These are phyloP conservation scores for Solen grandis DNA, from an alignment of 1,140 invertebrate genomes.

Conservation along the genomic window DNA sequence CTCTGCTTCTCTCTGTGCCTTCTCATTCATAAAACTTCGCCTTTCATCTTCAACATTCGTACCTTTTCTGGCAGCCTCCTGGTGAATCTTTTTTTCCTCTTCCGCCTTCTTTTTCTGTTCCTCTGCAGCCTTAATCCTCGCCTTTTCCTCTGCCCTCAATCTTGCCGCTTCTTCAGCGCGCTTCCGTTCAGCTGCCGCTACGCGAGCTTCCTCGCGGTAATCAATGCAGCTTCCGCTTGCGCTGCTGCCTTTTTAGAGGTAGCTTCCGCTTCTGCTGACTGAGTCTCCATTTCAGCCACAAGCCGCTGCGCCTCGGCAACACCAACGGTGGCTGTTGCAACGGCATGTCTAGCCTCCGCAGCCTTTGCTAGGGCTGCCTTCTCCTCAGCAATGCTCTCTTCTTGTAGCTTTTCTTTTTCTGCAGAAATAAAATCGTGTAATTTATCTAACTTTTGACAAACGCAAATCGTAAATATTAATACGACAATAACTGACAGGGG, in stretches of 20 bases:
- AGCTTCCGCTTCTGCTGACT: conserved; percentile 55
- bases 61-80: conserved; percentile 57
- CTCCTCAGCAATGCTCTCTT: conserved; percentile 31
- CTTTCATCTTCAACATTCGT: conserved; percentile 53
- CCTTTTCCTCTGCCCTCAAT: conserved; percentile 54
- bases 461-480: no score
- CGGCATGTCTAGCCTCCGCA: conserved; percentile 55
- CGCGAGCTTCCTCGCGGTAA: conserved; percentile 57
- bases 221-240: conserved; percentile 46
- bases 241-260: conserved; percentile 42
- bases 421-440: neutral
- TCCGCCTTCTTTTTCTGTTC: conserved; percentile 53
- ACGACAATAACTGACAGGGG: no score
- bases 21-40: conserved; percentile 48
- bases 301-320: conserved; percentile 48
- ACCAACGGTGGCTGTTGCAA: conserved; percentile 45
- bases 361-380: conserved; percentile 49
- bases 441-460: no score
- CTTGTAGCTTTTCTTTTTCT: conserved; percentile 49
- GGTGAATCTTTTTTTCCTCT: conserved; percentile 51
- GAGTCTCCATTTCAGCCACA: conserved; percentile 55
- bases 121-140: conserved; percentile 57
- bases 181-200: conserved; percentile 46
- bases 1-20: conserved; percentile 45
- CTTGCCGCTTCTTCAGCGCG: conserved; percentile 37